Conservation (phyloP, 2,797 vertebrate species). For the Pristis pectinata region DNA sequence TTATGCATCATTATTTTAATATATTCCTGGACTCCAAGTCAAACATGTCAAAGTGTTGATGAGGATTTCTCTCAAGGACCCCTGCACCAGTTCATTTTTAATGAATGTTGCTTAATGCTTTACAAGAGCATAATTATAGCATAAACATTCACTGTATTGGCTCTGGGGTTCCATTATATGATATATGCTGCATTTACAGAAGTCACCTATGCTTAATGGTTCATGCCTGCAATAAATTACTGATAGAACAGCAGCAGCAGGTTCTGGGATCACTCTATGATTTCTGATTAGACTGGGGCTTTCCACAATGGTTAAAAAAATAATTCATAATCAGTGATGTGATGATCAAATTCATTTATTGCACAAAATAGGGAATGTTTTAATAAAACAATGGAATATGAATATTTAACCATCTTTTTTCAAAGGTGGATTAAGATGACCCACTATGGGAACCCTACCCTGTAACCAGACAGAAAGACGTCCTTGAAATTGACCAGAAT, state of each 20-base stretch:
- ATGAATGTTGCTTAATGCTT: slow-evolving; percentile 3
- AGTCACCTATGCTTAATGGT: background rate
- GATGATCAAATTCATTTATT: background rate
- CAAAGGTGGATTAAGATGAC: background rate
- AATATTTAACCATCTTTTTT: background rate
- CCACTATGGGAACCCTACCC: too few species aligned
- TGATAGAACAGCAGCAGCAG: background rate
- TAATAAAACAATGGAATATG: background rate
- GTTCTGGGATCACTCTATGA: background rate
- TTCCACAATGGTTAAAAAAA: background rate
- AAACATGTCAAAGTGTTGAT: background rate
- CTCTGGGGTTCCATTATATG: background rate
- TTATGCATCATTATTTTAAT: background rate
- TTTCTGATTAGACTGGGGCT: background rate
- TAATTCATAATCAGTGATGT: background rate
- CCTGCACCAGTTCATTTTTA: background rate
- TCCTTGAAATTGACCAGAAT: background rate
- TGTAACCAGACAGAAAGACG: background rate
- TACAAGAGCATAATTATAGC: background rate
- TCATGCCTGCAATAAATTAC: background rate
- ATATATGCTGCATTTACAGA: background rate
- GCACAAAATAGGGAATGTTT: background rate
- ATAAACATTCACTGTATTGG: background rate
- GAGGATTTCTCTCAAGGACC: background rate
- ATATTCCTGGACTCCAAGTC: background rate